phyloP scores from a whole-genome alignment of 2,888 invertebrate species.

The Drosophila fungiperda region DNA sequence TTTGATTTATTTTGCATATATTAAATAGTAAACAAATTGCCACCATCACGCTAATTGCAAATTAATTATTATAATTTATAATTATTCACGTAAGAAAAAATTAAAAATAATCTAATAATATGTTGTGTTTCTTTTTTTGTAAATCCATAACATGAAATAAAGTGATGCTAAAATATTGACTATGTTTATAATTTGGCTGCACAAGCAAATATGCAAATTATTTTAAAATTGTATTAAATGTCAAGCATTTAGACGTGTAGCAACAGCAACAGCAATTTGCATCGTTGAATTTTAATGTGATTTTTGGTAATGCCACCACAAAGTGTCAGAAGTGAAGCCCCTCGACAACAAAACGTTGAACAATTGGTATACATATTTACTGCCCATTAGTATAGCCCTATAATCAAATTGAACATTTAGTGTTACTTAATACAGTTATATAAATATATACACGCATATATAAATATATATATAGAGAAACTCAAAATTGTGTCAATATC shows the following conservation, averaged over 20 bases:
- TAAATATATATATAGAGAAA: neutral
- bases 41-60: neutral
- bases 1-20: neutral
- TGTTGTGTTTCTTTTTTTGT: neutral
- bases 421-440: neutral
- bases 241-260: constrained; percentile 71
- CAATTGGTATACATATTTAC: constrained; percentile 18
- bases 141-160: neutral
- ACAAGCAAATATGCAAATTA: constrained; percentile 64
- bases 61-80: neutral
- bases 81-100: neutral
- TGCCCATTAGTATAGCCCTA: neutral
- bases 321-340: constrained; percentile 30
- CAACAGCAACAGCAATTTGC: constrained; percentile 64
- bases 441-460: neutral
- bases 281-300: constrained; percentile 71
- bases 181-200: constrained; percentile 40
- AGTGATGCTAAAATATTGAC: constrained; percentile 9
- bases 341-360: constrained; percentile 23
- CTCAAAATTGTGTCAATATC: constrained; percentile 41
- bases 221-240: constrained; percentile 74
- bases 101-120: neutral
- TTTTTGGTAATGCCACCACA: constrained; percentile 65
- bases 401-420: constrained; percentile 15
- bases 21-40: neutral